Base-by-base conservation (phyloP, 2,113 vertebrate species). In the Entomyzon cyanotis region DNA sequence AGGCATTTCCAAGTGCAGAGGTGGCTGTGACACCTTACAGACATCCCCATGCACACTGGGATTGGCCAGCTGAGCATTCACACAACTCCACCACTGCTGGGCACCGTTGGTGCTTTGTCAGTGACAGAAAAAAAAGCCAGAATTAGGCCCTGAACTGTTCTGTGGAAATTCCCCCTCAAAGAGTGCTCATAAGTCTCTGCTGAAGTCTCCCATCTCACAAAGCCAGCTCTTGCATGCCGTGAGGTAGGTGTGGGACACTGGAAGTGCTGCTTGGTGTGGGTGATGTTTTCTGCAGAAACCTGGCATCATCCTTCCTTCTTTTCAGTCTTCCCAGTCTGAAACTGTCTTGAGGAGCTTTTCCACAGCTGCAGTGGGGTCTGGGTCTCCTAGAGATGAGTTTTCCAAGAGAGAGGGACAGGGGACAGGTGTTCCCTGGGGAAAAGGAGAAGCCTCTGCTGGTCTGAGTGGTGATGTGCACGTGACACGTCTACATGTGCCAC, bases 361-460 rank as follows among this genome's bases (percentile, higher is more conserved):
- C 39, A 39, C 39, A 39, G 10, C 39, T 39, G 39, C 39, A 10
- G 39, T 39, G 39, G 39, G 39, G 39, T 22, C 22, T 68, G 18
- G 9, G 4, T n/a, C 23, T 7, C 18, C 23, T 11, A 5, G 9
- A 49, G 4, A 11, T 18, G 23, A 18, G 23, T 13, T 27, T 39
- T 33, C 17, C 28, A 39, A 16, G 18, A 7, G 15, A 64, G 5
- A 31, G 21, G 10, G 24, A 41, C 5, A 50, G 15, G 6, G 20
- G 12, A 20, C 4, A 60, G 24, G 0, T 5, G 23, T 28, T 42
- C 11, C 2, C 5, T 41, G 9, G 3, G 7, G 35, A 39, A 23
- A 59, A 30, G 15, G 7, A n/a, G 23, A 50, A n/a, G 7, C 5
- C 19, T 60, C 52, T 35, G 14, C 56, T 59, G 56, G 21, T 2